phyloP scores from a whole-genome alignment of 1,140 invertebrate genomes.

The Lucilia sericata region DNA sequence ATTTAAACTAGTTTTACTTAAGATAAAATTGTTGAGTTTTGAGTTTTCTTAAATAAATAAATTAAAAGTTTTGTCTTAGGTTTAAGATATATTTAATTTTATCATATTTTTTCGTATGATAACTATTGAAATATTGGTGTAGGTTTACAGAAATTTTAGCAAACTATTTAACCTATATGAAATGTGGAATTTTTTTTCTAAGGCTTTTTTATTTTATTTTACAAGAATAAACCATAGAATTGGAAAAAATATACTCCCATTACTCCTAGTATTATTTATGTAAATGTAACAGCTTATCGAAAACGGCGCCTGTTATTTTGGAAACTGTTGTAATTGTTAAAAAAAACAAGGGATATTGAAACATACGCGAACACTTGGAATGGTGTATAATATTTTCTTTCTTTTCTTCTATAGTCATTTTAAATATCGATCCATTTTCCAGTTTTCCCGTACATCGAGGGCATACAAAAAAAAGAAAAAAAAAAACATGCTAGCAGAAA shows the following conservation, averaged over 20 bases:
- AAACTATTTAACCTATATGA: slow-evolving; percentile 8
- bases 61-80: too few species aligned
- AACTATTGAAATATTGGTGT: not conserved
- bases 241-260: not conserved
- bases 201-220: not conserved
- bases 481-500: not conserved
- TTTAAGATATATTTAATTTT: not conserved
- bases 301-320: slow-evolving; percentile 28
- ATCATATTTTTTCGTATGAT: too few species aligned
- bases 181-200: not conserved
- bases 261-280: not conserved
- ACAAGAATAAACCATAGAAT: not conserved
- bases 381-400: not conserved
- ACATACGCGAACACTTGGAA: not conserved
- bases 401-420: not conserved
- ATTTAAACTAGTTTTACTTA: not conserved
- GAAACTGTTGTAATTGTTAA: not conserved
- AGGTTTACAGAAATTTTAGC: slow-evolving; percentile 24
- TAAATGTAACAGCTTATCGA: not conserved
- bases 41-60: not conserved
- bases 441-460: slow-evolving; percentile 1
- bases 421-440: slow-evolving; percentile 15
- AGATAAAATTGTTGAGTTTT: not conserved
- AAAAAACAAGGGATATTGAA: not conserved
- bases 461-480: not conserved